phyloP scores from a whole-genome alignment of 2,113 vertebrate species.

The Chroicocephalus ridibundus region DNA sequence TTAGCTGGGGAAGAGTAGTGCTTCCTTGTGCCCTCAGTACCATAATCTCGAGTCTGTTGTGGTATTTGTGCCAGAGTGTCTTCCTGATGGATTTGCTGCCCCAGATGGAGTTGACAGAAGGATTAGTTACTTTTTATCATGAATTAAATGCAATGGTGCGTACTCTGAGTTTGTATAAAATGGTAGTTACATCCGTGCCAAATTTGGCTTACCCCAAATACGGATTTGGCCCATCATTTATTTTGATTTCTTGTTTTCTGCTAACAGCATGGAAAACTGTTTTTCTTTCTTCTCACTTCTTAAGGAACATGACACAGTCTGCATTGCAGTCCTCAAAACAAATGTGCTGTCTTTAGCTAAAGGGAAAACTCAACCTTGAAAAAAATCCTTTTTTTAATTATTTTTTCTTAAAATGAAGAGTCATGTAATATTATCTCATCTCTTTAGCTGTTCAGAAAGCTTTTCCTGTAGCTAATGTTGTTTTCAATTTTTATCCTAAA shows the following conservation, averaged over 20 bases:
- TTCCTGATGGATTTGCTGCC: background rate
- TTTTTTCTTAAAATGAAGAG: background rate
- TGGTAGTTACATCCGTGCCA: background rate
- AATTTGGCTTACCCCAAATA: background rate
- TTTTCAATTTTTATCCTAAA: background rate
- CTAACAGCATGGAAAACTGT: background rate
- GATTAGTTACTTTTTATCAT: background rate
- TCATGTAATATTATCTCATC: background rate
- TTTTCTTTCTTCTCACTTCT: slow-evolving; percentile 2
- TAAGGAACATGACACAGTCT: background rate
- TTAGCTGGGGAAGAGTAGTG: background rate
- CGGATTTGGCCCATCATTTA: background rate
- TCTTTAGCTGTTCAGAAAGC: background rate
- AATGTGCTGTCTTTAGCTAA: background rate
- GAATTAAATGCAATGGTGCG: background rate
- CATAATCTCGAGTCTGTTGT: background rate
- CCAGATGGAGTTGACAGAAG: background rate
- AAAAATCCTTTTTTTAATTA: background rate
- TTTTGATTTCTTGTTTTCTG: background rate
- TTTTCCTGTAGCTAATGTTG: background rate
- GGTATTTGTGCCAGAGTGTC: background rate
- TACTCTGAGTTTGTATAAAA: background rate
- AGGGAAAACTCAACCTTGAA: slow-evolving; percentile 4
- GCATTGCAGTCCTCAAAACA: slow-evolving; percentile 6
- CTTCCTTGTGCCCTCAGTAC: background rate